phyloP scores from a whole-genome alignment of 2,888 invertebrate species.

The Pecten maximus region DNA sequence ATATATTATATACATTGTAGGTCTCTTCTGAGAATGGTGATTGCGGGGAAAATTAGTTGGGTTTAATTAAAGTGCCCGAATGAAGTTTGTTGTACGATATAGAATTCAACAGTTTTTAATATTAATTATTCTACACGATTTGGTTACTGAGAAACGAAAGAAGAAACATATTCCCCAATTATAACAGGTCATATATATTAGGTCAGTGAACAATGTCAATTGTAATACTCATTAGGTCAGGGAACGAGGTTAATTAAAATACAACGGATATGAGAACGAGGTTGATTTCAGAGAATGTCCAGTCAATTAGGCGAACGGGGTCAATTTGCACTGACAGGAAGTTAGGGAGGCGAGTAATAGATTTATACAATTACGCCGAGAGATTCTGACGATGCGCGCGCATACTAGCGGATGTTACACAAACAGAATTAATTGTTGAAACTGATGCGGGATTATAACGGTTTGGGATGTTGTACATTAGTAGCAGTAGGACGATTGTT shows the following conservation, averaged over 20 bases:
- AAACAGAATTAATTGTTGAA: neutral
- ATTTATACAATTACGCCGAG: neutral
- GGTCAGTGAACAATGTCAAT: neutral
- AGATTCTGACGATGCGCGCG: neutral
- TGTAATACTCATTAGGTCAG: neutral
- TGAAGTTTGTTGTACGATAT: no score
- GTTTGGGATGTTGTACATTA: neutral
- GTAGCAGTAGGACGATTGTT: neutral
- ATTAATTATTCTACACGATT: neutral
- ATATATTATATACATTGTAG: no score
- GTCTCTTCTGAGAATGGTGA: no score
- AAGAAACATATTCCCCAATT: neutral
- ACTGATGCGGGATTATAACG: neutral
- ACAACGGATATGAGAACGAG: neutral
- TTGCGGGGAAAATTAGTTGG: no score
- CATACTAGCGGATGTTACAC: neutral
- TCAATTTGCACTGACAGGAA: constrained; percentile 1
- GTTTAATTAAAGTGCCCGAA: no score
- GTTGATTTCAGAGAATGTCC: neutral
- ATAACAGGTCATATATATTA: neutral
- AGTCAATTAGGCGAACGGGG: neutral
- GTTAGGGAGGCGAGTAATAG: neutral
- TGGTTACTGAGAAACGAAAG: neutral
- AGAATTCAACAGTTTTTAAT: no score
- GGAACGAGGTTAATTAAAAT: neutral